Conservation (phyloP, 2,888 invertebrate species). For the Pomacea canaliculata region DNA sequence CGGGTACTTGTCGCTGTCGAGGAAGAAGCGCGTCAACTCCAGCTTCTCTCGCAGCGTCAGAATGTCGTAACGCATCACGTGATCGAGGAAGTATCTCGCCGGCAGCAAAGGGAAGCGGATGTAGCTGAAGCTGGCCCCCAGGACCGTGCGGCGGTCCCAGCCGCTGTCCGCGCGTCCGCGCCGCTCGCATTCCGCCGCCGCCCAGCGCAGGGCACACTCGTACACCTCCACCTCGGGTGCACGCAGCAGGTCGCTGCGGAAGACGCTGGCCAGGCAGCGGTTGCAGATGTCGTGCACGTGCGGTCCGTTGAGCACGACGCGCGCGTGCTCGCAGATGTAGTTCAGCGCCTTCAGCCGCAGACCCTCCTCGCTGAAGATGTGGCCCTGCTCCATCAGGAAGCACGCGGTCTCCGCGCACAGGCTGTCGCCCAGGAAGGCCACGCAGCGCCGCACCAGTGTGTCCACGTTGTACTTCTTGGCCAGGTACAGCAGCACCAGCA, state of each 20-base stretch:
- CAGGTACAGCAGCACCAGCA: conserved; percentile 80
- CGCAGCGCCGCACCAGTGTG: conserved; percentile 79
- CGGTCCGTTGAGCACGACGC: conserved; percentile 73
- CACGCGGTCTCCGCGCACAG: conserved; percentile 77
- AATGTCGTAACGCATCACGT: conserved; percentile 28
- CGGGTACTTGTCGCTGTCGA: conserved; percentile 27
- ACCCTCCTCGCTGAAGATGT: conserved; percentile 62
- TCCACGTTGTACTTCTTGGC: conserved; percentile 82
- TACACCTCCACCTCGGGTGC: conserved; percentile 70
- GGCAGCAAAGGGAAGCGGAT: conserved; percentile 51
- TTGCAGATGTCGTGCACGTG: conserved; percentile 77
- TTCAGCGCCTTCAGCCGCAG: conserved; percentile 79
- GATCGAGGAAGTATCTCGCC: conserved; percentile 20
- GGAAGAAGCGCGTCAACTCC: conserved; percentile 25
- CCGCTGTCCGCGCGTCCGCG: conserved; percentile 36
- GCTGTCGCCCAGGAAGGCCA: conserved; percentile 77
- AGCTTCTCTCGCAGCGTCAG: conserved; percentile 26
- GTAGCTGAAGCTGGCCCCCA: conserved; percentile 47
- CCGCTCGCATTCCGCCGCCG: conserved; percentile 47
- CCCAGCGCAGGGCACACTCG: conserved; percentile 48
- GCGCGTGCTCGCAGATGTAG: conserved; percentile 76
- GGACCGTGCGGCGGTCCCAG: conserved; percentile 39
- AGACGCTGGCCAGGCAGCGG: conserved; percentile 77
- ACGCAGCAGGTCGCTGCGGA: conserved; percentile 78
- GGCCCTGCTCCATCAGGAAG: conserved; percentile 46